These are phyloP conservation scores for Oikopleura dioica DNA, from an alignment of 23 tunicate species.

Conservation along the genomic window DNA sequence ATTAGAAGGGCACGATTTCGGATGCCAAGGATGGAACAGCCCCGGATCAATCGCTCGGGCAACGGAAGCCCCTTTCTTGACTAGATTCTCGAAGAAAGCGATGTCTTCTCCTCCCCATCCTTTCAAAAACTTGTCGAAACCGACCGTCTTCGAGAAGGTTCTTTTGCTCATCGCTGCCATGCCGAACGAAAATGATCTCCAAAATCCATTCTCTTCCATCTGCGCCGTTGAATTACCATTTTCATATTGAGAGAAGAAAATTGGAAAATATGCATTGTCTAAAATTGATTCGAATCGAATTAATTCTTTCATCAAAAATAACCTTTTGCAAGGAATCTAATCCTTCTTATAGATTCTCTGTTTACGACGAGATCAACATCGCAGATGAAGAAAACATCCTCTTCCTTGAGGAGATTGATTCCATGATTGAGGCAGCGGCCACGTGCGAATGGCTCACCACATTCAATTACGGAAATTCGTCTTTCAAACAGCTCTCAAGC, in stretches of 20 bases:
- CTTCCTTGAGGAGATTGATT: background rate
- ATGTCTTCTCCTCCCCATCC: conserved; percentile 76
- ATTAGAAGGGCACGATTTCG: too few species aligned
- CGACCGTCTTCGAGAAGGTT: conserved; percentile 28
- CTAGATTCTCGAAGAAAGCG: too few species aligned
- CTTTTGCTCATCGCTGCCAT: conserved; percentile 51
- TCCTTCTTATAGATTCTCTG: background rate
- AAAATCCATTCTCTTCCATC: conserved; percentile 53
- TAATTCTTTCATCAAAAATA: too few species aligned
- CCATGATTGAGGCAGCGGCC: background rate
- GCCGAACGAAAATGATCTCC: conserved; percentile 53
- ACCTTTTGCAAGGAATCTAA: background rate
- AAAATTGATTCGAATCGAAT: too few species aligned
- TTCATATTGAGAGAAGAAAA: too few species aligned
- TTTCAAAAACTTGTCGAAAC: conserved; percentile 23
- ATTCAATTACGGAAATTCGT: too few species aligned
- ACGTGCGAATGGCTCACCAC: background rate
- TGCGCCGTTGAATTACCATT: too few species aligned
- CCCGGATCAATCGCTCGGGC: too few species aligned
- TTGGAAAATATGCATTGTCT: too few species aligned
- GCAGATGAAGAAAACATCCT: background rate
- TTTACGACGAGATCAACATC: background rate
- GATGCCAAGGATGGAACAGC: too few species aligned
- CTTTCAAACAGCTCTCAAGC: too few species aligned
- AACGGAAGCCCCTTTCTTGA: too few species aligned